Evolutionary conservation across 2,797 vertebrate species (phyloP).

Genomic region (Syngnathus acus): DNA sequence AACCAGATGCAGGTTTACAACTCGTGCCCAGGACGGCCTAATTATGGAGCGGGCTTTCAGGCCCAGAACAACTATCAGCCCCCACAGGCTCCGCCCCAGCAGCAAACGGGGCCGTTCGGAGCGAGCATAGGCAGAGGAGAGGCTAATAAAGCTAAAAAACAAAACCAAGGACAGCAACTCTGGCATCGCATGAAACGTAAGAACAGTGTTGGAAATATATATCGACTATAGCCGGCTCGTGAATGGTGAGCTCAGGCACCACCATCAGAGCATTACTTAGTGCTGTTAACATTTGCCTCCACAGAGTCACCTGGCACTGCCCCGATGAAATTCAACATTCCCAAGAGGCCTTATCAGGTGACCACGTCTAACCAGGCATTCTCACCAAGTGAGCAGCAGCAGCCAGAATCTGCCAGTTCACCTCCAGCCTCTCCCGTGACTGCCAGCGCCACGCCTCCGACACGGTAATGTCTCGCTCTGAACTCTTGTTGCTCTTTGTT

Average conservation of each 20-base stretch:
- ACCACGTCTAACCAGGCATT: constrained; percentile 68
- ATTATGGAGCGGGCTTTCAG: constrained; percentile 64
- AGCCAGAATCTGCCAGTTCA: constrained; percentile 30
- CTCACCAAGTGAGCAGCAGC: constrained; percentile 65
- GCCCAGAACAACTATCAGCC: constrained; percentile 57
- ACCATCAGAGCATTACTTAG: background rate
- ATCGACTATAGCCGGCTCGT: background rate
- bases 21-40: constrained; percentile 61
- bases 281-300: background rate
- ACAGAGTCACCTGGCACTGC: constrained; percentile 81
- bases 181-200: constrained; percentile 90
- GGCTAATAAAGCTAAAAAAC: constrained; percentile 64
- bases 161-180: constrained; percentile 77
- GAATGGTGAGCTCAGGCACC: background rate
- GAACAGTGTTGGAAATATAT: background rate
- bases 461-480: constrained; percentile 59
- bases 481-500: background rate
- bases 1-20: constrained; percentile 63
- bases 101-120: constrained; percentile 55
- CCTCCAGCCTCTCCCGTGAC: constrained; percentile 41
- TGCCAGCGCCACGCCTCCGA: constrained; percentile 51
- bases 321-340: constrained; percentile 85
- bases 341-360: constrained; percentile 76
- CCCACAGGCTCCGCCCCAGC: constrained; percentile 53
- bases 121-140: constrained; percentile 64